A percentile compares a stretch with the other conserved stretches of the same genome.
Evolutionary conservation across 1,140 invertebrate species (phyloP).

Genomic region (Eumeta japonica): DNA sequence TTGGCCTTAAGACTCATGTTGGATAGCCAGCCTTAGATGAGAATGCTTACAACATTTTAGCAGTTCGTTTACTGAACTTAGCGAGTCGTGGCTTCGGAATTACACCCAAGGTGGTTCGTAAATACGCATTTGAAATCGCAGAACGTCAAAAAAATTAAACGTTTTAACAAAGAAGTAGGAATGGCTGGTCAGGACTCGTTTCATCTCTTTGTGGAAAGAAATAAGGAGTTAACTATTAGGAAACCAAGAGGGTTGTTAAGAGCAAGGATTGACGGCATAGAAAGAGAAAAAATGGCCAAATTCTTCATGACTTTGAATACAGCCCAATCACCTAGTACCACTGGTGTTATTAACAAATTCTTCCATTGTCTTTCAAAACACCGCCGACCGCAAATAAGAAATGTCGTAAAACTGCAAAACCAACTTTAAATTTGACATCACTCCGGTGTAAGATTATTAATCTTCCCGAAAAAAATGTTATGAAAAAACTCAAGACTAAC

Average conservation of each 20-base stretch:
- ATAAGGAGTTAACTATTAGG: background rate
- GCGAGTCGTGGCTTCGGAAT: slow-evolving; percentile 10
- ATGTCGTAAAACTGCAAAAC: no score
- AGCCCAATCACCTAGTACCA: no score
- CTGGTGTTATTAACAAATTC: no score
- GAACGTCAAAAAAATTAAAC: slow-evolving; percentile 8
- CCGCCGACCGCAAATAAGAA: no score
- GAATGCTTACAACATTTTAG: slow-evolving; percentile 8
- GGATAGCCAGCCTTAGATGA: background rate
- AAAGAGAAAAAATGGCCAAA: slow-evolving; percentile 7
- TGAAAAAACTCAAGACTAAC: no score
- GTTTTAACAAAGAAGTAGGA: slow-evolving; percentile 7
- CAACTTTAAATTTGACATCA: no score
- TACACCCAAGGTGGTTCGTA: slow-evolving; percentile 8
- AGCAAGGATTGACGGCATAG: slow-evolving; percentile 9
- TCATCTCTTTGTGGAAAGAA: background rate
- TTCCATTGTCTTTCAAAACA: no score
- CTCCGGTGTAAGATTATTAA: no score
- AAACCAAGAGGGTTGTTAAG: slow-evolving; percentile 8
- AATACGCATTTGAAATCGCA: slow-evolving; percentile 8
- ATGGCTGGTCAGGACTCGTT: slow-evolving; percentile 3
- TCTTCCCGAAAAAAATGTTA: no score
- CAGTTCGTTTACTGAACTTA: slow-evolving; percentile 6
- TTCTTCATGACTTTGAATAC: slow-evolving; percentile 7
- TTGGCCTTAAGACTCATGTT: background rate